These are phyloP conservation scores for Opisthograptis luteolata DNA, from an alignment of 2,888 invertebrate genomes.

Conservation along the genomic window DNA sequence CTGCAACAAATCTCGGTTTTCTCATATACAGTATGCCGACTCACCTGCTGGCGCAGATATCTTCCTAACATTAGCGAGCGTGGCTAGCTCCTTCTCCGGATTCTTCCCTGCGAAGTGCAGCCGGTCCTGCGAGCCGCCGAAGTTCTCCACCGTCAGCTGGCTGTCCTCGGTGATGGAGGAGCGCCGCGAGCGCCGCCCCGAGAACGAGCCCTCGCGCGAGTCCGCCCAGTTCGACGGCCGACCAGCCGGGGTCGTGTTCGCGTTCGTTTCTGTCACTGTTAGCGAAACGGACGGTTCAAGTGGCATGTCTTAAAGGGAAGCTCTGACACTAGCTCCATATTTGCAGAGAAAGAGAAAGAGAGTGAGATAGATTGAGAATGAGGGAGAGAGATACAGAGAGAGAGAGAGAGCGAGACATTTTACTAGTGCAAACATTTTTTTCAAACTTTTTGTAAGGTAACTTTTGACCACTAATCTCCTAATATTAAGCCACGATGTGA, in stretches of 20 bases:
- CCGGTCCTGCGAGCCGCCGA: conserved; percentile 96
- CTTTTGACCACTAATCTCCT: no score
- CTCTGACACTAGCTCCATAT: no score
- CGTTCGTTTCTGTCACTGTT: conserved; percentile 29
- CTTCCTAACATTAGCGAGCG: conserved; percentile 71
- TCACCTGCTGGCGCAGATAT: conserved; percentile 81
- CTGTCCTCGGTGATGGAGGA: conserved; percentile 94
- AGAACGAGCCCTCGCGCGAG: conserved; percentile 81
- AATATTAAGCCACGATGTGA: no score
- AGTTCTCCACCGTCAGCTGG: conserved; percentile 95
- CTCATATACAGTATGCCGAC: no score
- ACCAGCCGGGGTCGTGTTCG: conserved; percentile 86
- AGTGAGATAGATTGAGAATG: no score
- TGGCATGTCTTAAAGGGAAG: no score
- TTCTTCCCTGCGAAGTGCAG: conserved; percentile 93
- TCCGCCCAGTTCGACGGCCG: conserved; percentile 94
- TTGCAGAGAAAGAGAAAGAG: no score
- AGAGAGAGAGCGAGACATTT: no score
- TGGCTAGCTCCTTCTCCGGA: conserved; percentile 90
- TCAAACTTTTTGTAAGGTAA: no score
- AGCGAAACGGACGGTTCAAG: neutral
- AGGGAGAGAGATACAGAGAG: no score
- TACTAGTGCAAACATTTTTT: no score
- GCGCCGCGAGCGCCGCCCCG: conserved; percentile 92
- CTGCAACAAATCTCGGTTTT: conserved; percentile 8